Conservation (phyloP, 2,888 invertebrate genomes). For the Melipona beecheii region DNA sequence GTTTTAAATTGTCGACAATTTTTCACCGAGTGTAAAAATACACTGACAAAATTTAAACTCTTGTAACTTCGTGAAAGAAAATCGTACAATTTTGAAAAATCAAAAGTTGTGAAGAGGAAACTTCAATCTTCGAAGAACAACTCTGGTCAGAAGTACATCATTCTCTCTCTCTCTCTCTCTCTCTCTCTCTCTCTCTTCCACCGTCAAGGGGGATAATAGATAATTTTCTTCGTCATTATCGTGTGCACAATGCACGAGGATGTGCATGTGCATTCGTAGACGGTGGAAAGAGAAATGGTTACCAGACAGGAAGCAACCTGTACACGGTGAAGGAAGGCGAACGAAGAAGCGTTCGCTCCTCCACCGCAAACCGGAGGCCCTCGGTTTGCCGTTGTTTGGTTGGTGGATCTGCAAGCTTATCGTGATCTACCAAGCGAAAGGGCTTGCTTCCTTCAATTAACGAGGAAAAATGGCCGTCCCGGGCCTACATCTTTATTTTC, state of each 20-base stretch:
- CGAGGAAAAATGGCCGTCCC: slow-evolving; percentile 70
- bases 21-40: too few relatives aligned
- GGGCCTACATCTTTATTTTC: slow-evolving; percentile 70
- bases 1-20: too few relatives aligned
- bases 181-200: background rate
- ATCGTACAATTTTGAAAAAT: too few relatives aligned
- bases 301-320: slow-evolving; percentile 75
- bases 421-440: slow-evolving; percentile 75
- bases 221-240: slow-evolving; percentile 58
- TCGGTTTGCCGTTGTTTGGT: slow-evolving; percentile 68
- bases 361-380: slow-evolving; percentile 46
- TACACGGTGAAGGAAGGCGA: slow-evolving; percentile 68
- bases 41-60: too few relatives aligned
- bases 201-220: slow-evolving; percentile 39
- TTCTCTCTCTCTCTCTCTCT: background rate
- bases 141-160: background rate
- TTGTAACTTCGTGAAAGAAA: too few relatives aligned
- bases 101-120: too few relatives aligned
- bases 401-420: slow-evolving; percentile 72
- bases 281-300: slow-evolving; percentile 73
- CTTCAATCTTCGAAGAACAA: too few relatives aligned
- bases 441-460: slow-evolving; percentile 73
- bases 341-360: slow-evolving; percentile 67
- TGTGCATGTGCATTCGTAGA: slow-evolving; percentile 51
- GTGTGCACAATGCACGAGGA: slow-evolving; percentile 51